Percentiles rank a stretch among this genome's conserved stretches.
Evolutionary conservation across 2,797 vertebrate species (phyloP).

Genomic region (Delichon dasypus): DNA sequence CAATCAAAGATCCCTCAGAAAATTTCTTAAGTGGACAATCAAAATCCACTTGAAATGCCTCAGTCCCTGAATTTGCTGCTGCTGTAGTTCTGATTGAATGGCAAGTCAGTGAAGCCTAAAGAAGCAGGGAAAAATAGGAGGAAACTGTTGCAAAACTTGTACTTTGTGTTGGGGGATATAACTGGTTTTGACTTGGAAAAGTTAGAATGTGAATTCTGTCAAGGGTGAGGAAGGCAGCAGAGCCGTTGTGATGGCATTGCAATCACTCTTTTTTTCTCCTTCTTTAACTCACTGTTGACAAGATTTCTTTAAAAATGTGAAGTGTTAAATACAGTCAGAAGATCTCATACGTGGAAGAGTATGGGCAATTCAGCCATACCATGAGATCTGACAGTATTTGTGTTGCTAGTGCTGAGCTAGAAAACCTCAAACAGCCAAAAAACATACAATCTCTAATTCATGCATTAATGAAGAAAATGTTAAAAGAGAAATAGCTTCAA

Average conservation of each 20-base stretch:
- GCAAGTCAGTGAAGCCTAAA: not conserved
- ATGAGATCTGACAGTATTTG: not conserved
- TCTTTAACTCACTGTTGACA: not conserved
- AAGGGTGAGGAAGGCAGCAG: not conserved
- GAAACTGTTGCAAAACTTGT: not conserved
- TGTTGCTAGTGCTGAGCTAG: not conserved
- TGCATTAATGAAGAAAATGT: not conserved
- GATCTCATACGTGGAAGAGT: not conserved
- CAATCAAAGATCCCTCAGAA: not conserved
- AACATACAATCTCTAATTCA: not conserved
- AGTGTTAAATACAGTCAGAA: not conserved
- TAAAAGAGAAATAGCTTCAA: not conserved
- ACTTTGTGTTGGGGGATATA: not conserved
- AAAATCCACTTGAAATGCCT: not conserved
- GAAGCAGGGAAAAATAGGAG: not conserved
- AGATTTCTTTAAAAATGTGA: not conserved
- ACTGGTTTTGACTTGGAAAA: not conserved
- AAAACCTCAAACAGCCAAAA: not conserved
- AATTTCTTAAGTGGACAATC: not conserved
- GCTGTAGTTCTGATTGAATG: not conserved
- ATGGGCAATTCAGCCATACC: not conserved
- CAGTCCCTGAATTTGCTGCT: not conserved
- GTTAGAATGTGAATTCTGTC: not conserved
- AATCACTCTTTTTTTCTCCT: not conserved
- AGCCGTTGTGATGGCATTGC: not conserved